phyloP scores from a whole-genome alignment of 2,797 vertebrate genomes.

The Fratercula arctica region DNA sequence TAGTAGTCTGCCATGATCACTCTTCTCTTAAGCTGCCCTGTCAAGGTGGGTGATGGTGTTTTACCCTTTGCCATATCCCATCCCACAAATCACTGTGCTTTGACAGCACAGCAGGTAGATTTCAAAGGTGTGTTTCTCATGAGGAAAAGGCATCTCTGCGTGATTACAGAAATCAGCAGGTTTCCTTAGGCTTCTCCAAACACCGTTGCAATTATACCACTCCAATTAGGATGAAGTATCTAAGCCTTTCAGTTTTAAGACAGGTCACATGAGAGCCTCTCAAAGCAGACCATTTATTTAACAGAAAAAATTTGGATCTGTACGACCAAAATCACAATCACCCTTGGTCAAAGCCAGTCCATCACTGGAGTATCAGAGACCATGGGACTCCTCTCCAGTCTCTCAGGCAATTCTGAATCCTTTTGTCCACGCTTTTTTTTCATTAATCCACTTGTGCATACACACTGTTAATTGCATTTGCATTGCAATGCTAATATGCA shows the following conservation, averaged over 20 bases:
- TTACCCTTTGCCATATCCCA: not conserved
- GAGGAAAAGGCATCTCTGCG: not conserved
- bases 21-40: not conserved
- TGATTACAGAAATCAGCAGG: not conserved
- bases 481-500: not conserved
- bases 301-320: not conserved
- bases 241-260: conserved; percentile 32
- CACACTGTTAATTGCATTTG: conserved; percentile 47
- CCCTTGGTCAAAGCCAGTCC: conserved; percentile 7
- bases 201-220: not conserved
- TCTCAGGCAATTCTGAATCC: not conserved
- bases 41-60: not conserved
- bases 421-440: conserved; percentile 23
- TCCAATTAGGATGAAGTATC: conserved; percentile 19
- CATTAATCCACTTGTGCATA: conserved; percentile 15
- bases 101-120: not conserved
- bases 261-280: not conserved
- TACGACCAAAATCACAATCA: not conserved
- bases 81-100: not conserved
- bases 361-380: conserved; percentile 8
- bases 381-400: not conserved
- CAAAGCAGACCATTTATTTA: not conserved
- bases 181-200: not conserved
- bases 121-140: not conserved
- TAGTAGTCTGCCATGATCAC: not conserved